These are phyloP conservation scores for Artibeus jamaicensis DNA, from an alignment of 2,797 vertebrate species.

Conservation along the genomic window DNA sequence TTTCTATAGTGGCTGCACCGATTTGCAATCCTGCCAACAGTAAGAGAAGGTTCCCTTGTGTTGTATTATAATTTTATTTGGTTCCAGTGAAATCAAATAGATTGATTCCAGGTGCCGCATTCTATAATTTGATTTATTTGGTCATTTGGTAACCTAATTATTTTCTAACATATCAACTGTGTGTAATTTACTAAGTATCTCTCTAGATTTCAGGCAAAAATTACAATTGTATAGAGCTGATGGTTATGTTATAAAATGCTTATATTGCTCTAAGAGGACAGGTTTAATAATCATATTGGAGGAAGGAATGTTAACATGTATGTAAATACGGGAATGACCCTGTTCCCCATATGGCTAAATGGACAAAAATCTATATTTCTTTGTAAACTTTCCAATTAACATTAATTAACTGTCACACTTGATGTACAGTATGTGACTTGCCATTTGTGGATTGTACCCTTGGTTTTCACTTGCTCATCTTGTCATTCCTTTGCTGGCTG, in stretches of 20 bases:
- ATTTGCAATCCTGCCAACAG: neutral
- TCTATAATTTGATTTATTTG: neutral
- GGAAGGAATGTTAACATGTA: neutral
- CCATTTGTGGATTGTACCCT: neutral
- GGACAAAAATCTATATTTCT: neutral
- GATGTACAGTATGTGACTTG: neutral
- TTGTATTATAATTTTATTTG: slow-evolving; percentile 11
- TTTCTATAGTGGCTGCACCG: neutral
- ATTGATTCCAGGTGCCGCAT: neutral
- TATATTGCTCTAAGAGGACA: neutral
- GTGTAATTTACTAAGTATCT: neutral
- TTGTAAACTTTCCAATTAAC: neutral
- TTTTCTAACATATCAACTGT: slow-evolving; percentile 3
- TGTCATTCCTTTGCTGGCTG: neutral
- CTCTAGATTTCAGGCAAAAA: neutral
- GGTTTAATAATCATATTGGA: neutral
- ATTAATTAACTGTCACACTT: neutral
- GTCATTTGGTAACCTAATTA: neutral
- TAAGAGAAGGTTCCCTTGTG: neutral
- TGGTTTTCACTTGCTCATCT: neutral
- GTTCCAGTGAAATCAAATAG: neutral
- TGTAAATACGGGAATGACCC: neutral
- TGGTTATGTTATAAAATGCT: neutral
- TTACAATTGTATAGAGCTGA: neutral
- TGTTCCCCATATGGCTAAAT: neutral